Conservation (phyloP, 2,888 invertebrate species). For the Phalera bucephala region DNA sequence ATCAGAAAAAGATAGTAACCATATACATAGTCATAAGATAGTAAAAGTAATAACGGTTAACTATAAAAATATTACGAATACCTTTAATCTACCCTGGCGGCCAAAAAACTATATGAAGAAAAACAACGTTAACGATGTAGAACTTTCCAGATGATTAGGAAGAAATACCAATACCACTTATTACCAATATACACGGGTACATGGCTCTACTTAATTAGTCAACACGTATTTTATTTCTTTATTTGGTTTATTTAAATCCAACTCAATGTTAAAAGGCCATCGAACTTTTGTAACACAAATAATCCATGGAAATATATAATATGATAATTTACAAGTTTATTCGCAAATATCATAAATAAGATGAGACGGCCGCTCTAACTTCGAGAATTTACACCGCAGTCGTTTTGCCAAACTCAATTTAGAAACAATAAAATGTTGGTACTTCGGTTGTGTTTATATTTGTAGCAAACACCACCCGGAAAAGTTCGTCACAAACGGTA, state of each 20-base stretch:
- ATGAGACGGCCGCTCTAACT: no score
- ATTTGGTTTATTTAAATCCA: no score
- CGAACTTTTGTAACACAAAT: no score
- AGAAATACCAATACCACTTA: constrained; percentile 10
- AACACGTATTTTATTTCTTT: no score
- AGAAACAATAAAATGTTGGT: constrained; percentile 43
- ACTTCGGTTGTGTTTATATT: constrained; percentile 35
- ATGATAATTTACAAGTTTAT: no score
- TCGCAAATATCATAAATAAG: no score
- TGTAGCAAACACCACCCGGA: constrained; percentile 24
- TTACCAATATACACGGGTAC: no score
- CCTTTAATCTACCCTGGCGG: neutral
- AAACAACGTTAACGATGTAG: constrained; percentile 15
- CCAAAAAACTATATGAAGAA: neutral
- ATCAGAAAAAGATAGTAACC: no score
- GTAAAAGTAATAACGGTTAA: neutral
- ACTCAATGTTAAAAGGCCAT: no score
- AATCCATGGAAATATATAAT: no score
- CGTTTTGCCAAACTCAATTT: constrained; percentile 43
- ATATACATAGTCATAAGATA: no score
- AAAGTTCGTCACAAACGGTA: constrained; percentile 33
- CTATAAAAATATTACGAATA: neutral
- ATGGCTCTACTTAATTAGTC: no score
- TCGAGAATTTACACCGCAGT: constrained; percentile 24
- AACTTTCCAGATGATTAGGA: constrained; percentile 17